Base-by-base conservation (phyloP, 2,113 vertebrate genomes). In the Oncorhynchus gorbuscha region DNA sequence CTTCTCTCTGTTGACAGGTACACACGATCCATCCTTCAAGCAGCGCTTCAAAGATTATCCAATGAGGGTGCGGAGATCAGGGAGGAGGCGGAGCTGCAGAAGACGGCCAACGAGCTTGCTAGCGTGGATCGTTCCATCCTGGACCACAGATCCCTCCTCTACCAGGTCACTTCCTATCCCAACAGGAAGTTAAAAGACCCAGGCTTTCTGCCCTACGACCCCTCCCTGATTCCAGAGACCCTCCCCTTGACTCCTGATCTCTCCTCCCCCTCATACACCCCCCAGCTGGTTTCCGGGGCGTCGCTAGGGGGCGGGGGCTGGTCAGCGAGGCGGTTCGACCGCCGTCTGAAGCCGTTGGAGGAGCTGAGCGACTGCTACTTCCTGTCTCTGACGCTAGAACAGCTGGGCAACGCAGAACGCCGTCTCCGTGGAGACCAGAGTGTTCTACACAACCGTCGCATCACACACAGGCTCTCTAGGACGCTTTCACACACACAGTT, bases 301-400 rank as follows among this genome's bases (percentile, higher is more conserved):
- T 55, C 14, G 12, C 51, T 55, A 55, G 51, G 51, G 3, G 51
- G 51, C 3, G 51, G 51, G 1, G 51, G 93, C 0, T 95, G 94
- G 79, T 93, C 93, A 3, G 87, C 93, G 62, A 94, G 95, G 69
- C 95, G 92, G 87, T 96, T 97, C 45, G 96, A 98, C 86, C 94
- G 93, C 73, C 93, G 89, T 28, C 90, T 99, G 82, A 98, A 98
- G 90, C 93, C 94, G 0, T 87, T 99, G 71, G 93, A 96, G 66
- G 96, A 99, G 55, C 95, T 99, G 55, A 98, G 97, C 9, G 96
- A 98, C 16, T 24, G 89, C 68, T 97, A 96, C 81, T 98, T 97
- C 88, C 95, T 97, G 84, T 93, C 92, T 3, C 94, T 97, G 81
- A 96, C 94, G 5, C 88, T 96, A 66, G 95, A 96, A 55, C 95